Conservation (phyloP, 2,888 invertebrate species). For the Eupithecia abbreviata region DNA sequence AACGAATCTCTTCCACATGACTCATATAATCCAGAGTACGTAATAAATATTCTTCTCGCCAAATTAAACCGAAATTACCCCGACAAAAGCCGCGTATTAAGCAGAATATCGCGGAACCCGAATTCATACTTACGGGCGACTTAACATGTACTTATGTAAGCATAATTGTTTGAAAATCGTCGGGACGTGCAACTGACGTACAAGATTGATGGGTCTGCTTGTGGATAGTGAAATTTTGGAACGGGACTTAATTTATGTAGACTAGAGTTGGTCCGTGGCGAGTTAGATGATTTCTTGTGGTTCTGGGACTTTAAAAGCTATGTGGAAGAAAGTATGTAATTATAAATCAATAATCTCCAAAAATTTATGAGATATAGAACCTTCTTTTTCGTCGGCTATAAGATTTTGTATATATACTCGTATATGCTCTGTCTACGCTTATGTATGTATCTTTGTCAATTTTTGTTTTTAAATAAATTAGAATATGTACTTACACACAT, state of each 20-base stretch:
- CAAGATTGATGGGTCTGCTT: constrained; percentile 72
- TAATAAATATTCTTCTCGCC: constrained; percentile 30
- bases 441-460: too few species aligned
- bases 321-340: not conserved
- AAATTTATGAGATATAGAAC: not conserved
- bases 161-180: constrained; percentile 75
- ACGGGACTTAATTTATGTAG: constrained; percentile 30
- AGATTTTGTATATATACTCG: too few species aligned
- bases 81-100: constrained; percentile 39
- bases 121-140: constrained; percentile 53
- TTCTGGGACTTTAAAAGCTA: not conserved
- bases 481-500: too few species aligned
- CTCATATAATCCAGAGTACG: constrained; percentile 7
- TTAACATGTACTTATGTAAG: constrained; percentile 74
- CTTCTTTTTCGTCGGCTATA: not conserved
- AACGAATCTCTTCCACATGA: constrained; percentile 12
- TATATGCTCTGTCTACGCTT: too few species aligned
- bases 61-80: constrained; percentile 35
- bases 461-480: too few species aligned
- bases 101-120: constrained; percentile 39
- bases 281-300: not conserved
- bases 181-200: constrained; percentile 72
- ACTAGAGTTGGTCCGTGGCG: not conserved
- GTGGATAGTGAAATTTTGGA: constrained; percentile 53
- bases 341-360: too few species aligned